phyloP scores from a whole-genome alignment of 2,888 invertebrate genomes.

The Anaspis maculata region DNA sequence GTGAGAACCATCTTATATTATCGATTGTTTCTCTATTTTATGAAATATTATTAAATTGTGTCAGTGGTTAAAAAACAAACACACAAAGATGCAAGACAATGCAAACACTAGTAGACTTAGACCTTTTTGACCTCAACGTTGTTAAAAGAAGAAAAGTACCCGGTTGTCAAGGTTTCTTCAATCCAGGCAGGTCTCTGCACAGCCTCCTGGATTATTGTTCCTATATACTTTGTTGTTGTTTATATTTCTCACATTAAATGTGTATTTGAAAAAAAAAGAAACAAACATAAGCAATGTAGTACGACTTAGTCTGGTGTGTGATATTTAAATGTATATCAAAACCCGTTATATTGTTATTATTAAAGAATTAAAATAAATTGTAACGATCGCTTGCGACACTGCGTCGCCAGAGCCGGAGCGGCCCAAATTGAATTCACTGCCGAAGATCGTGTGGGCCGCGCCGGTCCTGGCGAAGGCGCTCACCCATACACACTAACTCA shows the following conservation, averaged over 20 bases:
- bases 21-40: conserved; percentile 1
- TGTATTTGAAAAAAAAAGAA: conserved; percentile 22
- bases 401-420: not conserved
- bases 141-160: conserved; percentile 15
- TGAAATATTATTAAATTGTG: too few species aligned
- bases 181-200: conserved; percentile 7
- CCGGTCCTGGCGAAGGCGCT: conserved; percentile 5
- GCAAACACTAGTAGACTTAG: conserved; percentile 14
- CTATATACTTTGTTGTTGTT: conserved; percentile 31
- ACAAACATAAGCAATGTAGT: conserved; percentile 40
- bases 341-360: conserved; percentile 14
- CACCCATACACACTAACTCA: too few species aligned
- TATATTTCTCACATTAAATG: conserved; percentile 16
- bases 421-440: conserved; percentile 1
- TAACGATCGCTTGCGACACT: conserved; percentile 1
- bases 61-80: conserved; percentile 1
- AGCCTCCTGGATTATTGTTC: conserved; percentile 31
- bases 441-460: conserved; percentile 1
- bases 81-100: conserved; percentile 17
- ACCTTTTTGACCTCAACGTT: conserved; percentile 9
- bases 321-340: conserved; percentile 23
- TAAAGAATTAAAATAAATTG: conserved; percentile 8
- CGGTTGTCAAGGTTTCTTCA: conserved; percentile 31
- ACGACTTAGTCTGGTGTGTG: conserved; percentile 39
- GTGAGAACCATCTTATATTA: conserved; percentile 19